These are phyloP conservation scores for Ictalurus punctatus DNA, from an alignment of 2,113 vertebrate genomes.

Conservation along the genomic window DNA sequence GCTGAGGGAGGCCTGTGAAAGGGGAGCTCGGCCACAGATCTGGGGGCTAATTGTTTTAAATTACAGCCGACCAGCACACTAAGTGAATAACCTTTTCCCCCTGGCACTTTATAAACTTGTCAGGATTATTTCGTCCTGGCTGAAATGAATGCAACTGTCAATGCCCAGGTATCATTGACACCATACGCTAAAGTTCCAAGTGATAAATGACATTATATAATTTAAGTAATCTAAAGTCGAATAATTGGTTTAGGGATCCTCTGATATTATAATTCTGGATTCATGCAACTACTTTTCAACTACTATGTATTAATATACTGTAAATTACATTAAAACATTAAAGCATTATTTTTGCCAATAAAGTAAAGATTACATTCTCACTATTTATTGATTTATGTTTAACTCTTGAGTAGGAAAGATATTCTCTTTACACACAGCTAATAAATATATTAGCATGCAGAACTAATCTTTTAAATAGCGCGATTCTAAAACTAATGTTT, in stretches of 20 bases:
- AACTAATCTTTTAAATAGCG: not conserved
- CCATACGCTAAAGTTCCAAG: not conserved
- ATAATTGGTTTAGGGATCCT: not conserved
- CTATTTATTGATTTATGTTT: not conserved
- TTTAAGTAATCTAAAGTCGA: not conserved
- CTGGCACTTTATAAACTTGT: constrained; percentile 64
- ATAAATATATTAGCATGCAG: not conserved
- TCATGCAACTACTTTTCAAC: not conserved
- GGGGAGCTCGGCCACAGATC: constrained; percentile 57
- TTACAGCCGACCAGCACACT: constrained; percentile 67
- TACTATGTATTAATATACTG: not conserved
- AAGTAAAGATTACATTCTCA: not conserved
- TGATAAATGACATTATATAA: not conserved
- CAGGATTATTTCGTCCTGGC: constrained; percentile 52
- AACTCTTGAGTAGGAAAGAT: not conserved
- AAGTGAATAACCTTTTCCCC: constrained; percentile 73
- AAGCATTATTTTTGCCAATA: not conserved
- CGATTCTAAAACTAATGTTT: not conserved
- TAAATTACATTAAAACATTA: not conserved
- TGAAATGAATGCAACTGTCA: constrained; percentile 47
- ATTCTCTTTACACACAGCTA: not conserved
- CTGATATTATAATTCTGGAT: not conserved
- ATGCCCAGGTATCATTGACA: constrained; percentile 16
- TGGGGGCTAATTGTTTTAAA: constrained; percentile 75
- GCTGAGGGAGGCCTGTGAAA: constrained; percentile 60